A percentile compares a stretch with the other conserved stretches of the same genome.
These are phyloP conservation scores for Agelaius tricolor DNA, from an alignment of 2,113 vertebrate species.

Conservation along the genomic window DNA sequence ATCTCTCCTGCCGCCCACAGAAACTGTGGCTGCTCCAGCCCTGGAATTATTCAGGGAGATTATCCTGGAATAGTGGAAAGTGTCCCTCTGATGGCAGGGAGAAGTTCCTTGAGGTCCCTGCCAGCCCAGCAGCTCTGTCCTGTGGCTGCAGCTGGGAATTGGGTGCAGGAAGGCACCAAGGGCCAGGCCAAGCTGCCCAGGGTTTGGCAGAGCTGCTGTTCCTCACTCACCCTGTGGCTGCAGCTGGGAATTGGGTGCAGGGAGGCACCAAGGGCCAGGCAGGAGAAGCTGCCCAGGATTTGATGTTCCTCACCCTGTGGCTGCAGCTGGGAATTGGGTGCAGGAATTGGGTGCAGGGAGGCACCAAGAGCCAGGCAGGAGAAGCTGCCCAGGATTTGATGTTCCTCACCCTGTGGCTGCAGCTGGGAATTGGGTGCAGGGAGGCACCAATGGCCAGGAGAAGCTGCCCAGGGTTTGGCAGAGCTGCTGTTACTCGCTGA, in stretches of 20 bases:
- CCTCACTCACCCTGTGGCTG: background rate
- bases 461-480: background rate
- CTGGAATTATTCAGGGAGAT: background rate
- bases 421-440: no score
- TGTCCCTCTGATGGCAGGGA: no score
- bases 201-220: background rate
- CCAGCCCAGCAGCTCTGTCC: background rate
- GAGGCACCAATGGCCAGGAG: background rate
- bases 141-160: no score
- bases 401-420: background rate
- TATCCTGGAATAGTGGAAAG: background rate
- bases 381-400: background rate
- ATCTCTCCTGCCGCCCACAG: background rate
- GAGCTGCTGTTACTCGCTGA: background rate
- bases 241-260: no score
- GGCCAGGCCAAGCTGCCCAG: background rate
- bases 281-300: background rate
- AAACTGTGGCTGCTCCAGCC: background rate
- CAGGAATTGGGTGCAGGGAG: no score
- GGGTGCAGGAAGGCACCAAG: no score
- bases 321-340: no score
- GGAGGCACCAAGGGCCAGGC: no score
- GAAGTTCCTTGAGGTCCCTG: background rate
- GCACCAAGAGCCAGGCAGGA: background rate
- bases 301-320: background rate